phyloP scores from a whole-genome alignment of 2,888 invertebrate species.

The Nasonovia ribisnigri region DNA sequence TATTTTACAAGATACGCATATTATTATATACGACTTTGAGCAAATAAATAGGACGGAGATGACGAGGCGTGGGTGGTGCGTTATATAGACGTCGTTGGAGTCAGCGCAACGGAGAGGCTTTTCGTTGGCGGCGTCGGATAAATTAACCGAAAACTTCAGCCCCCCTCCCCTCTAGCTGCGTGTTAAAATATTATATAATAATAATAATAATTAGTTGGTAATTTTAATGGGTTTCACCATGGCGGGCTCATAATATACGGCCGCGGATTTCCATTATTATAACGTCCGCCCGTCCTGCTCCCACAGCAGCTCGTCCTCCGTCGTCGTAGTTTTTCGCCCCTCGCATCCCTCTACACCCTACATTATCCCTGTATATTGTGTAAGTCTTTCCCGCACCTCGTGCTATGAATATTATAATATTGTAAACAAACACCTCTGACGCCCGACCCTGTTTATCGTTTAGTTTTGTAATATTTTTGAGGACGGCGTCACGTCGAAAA shows the following conservation, averaged over 20 bases:
- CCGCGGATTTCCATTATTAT: conserved; percentile 53
- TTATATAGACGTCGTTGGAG: neutral
- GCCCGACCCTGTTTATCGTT: neutral
- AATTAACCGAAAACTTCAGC: conserved; percentile 58
- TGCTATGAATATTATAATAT: neutral
- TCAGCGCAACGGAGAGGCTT: neutral
- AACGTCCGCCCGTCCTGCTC: conserved; percentile 23
- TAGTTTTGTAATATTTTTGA: neutral
- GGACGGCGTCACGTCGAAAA: neutral
- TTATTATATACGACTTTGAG: neutral
- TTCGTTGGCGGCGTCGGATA: conserved; percentile 28
- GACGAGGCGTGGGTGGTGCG: neutral
- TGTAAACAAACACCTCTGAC: neutral
- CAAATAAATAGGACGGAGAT: neutral
- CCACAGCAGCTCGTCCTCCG: neutral
- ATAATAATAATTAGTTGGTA: conserved; percentile 62
- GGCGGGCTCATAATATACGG: conserved; percentile 34
- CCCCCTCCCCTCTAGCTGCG: neutral
- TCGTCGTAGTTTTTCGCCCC: neutral
- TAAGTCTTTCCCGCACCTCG: neutral
- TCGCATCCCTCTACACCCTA: neutral
- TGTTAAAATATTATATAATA: conserved; percentile 20
- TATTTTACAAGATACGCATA: neutral
- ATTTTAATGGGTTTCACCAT: conserved; percentile 61
- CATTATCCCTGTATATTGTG: neutral